Evolutionary conservation across 2,888 invertebrate species (phyloP).

Genomic region (Camptogramma bilineatum): DNA sequence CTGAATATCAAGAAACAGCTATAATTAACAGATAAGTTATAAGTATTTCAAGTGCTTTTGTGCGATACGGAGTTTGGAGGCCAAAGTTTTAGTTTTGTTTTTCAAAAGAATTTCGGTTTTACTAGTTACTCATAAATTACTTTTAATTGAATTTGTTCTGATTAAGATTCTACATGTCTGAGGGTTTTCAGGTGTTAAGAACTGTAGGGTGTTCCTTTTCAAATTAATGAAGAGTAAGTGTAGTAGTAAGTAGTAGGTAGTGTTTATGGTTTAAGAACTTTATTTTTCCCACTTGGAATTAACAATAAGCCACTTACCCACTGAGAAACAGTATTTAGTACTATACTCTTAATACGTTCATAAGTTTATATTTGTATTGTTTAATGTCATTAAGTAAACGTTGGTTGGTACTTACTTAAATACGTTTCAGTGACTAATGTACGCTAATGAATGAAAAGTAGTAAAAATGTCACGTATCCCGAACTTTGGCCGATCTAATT

Average conservation of each 20-base stretch:
- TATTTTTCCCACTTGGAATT: no score
- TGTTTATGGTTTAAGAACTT: no score
- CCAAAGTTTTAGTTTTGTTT: neutral
- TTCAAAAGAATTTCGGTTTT: neutral
- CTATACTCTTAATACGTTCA: no score
- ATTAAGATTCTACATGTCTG: neutral
- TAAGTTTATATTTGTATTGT: no score
- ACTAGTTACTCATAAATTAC: neutral
- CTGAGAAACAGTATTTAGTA: no score
- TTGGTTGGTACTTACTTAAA: no score
- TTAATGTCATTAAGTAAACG: no score
- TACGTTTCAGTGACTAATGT: neutral
- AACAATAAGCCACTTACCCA: no score
- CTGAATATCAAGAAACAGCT: conserved; percentile 63
- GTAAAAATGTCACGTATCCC: conserved; percentile 14
- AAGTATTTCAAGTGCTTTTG: conserved; percentile 39
- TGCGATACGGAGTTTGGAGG: conserved; percentile 12
- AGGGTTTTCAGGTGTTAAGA: no score
- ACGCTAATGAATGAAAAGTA: neutral
- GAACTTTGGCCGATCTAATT: conserved; percentile 28
- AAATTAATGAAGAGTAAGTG: no score
- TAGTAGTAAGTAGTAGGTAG: no score
- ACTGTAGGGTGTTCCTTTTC: no score
- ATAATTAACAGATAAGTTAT: conserved; percentile 63
- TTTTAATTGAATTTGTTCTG: neutral